Evolutionary conservation across 30 jellyfish, hydroid and myxozoan species (phyloP).

Genomic region (Hydractinia echinata): DNA sequence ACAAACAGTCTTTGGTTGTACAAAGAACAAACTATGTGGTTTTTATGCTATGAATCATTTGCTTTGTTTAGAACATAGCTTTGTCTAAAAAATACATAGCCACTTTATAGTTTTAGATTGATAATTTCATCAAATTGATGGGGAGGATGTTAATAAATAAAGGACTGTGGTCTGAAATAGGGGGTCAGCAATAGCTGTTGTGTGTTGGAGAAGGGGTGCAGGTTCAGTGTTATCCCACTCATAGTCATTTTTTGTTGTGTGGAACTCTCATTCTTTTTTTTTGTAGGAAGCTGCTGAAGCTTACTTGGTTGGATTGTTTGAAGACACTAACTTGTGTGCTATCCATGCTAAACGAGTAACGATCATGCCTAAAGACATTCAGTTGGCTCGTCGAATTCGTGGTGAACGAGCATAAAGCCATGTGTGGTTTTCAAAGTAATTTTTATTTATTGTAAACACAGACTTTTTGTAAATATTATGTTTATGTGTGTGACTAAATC

Average conservation of each 20-base stretch:
- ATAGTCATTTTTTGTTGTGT: neutral
- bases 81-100: too few species aligned
- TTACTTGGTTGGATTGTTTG: slow-evolving; percentile 95
- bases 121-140: too few species aligned
- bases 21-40: too few species aligned
- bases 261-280: neutral
- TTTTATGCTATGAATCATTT: too few species aligned
- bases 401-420: slow-evolving; percentile 90
- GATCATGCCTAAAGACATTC: slow-evolving; percentile 99
- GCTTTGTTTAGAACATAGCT: too few species aligned
- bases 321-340: slow-evolving; percentile 97
- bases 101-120: too few species aligned
- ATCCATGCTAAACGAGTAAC: slow-evolving; percentile 99
- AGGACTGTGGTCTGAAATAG: too few species aligned
- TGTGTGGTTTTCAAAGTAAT: neutral
- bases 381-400: slow-evolving; percentile 91
- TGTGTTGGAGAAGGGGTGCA: neutral
- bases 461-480: too few species aligned
- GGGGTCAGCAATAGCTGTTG: neutral
- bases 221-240: slow-evolving; percentile 1
- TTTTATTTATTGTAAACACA: too few species aligned
- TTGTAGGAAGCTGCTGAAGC: slow-evolving; percentile 98
- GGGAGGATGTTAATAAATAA: too few species aligned
- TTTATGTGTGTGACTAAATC: too few species aligned
- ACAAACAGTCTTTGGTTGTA: too few species aligned